Conservation (phyloP, 2,113 vertebrate genomes). For the Pelmatolapia mariae region DNA sequence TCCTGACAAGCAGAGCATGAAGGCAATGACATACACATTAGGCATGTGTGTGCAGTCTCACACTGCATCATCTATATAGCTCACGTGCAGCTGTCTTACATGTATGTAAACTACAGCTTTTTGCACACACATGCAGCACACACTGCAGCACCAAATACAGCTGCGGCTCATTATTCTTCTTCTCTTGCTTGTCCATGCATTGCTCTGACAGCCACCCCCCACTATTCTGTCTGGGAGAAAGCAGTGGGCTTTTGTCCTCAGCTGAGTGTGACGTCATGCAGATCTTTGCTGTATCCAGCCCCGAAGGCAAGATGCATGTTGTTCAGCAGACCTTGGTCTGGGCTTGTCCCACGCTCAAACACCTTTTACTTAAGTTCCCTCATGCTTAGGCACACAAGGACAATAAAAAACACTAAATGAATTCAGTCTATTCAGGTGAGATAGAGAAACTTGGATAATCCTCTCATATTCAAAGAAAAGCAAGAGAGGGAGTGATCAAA, state of each 20-base stretch:
- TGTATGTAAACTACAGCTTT: neutral
- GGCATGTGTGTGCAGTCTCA: conserved; percentile 5
- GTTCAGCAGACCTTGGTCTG: conserved; percentile 9
- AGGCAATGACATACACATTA: conserved; percentile 35
- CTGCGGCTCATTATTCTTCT: conserved; percentile 6
- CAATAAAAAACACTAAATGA: neutral
- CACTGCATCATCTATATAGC: conserved; percentile 8
- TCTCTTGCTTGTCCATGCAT: conserved; percentile 14
- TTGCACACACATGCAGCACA: neutral
- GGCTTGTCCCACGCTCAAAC: conserved; percentile 23
- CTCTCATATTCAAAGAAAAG: neutral
- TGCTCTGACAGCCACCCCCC: conserved; percentile 35
- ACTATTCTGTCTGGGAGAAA: conserved; percentile 55
- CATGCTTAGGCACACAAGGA: neutral
- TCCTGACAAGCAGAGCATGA: conserved; percentile 20
- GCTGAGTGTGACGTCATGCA: conserved; percentile 66
- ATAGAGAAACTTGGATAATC: neutral
- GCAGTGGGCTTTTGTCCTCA: conserved; percentile 71
- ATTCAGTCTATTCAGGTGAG: neutral
- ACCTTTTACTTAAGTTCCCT: neutral
- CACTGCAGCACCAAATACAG: conserved; percentile 23
- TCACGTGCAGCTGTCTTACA: conserved; percentile 27
- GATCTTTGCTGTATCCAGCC: conserved; percentile 43
- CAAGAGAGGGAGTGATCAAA: neutral
- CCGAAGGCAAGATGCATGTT: conserved; percentile 39